Evolutionary conservation across 53 echinoderm and acorn worm species (phyloP), one percentile per base, ranked within the genome.

Genomic region (Actinopyga echinites): DNA sequence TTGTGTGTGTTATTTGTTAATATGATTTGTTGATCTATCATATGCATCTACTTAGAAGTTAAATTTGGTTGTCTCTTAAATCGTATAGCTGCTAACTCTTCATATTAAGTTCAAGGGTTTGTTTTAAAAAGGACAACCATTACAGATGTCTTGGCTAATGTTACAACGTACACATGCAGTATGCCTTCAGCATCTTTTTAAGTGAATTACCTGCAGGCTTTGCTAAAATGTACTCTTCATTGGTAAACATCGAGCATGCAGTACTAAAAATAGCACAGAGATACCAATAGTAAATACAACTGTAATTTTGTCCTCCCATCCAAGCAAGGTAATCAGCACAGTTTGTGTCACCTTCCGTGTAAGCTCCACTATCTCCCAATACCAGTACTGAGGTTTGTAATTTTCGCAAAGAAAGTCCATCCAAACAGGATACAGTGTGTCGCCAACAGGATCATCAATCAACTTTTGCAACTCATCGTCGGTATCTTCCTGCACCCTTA

Each of bases 311-410:
- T 75, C 29, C 23, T 54, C 32, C 75, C 75, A 75, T 44, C 75
- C 75, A 53, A 52, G 31, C 30, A 75, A 31, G 0, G 56, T 55
- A 3, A 75, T 31, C 25, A 75, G 13, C 3, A 55, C 30, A 26
- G 56, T 55, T 12, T 54, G 52, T 54, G 75, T 54, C n/a, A 55
- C 75, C 25, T 75, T 75, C 26, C 75, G 52, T 7, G 30, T 12
- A 8, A 75, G 56, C 49, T 75, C 75, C 6, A 75, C 20, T 15
- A 75, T 54, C 49, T 75, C 75, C 75, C 75, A 75, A 19, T 42
- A 75, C 75, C 75, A 75, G 49, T 29, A 75, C 19, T 75, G n/a
- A 15, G 3, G 7, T 75, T 75, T 54, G 31, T 75, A 75, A 25
- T 53, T 75, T 22, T 75, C 75, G 13, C 56, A 29, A 9, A 75